Evolutionary conservation across 1,140 invertebrate genomes (phyloP), one percentile per base, ranked within the genome.

Genomic region (Lanistes nyassanus): DNA sequence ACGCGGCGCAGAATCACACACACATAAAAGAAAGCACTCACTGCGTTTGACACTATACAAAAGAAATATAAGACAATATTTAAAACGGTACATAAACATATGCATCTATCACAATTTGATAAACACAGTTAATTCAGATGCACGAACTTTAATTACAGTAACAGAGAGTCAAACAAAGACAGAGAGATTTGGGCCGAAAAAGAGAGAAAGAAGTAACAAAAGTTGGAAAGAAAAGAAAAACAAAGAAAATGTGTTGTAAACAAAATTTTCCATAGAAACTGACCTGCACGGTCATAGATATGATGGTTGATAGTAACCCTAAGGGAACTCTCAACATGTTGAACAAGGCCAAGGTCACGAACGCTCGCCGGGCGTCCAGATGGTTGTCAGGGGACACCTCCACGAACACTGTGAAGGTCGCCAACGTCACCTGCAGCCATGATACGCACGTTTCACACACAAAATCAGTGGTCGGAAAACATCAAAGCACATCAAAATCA

Each of bases 261-360:
- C n/a, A 60, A 9, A 34, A 60, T 1, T 29, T 23, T 29, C n/a
- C 11, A 23, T 19, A 60, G 58, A 1, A 1, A 34, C 36, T 6
- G 42, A 79, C 77, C 77, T 79, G 77, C 0, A 73, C 74, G 56
- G 58, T 76, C 74, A 79, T 76, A n/a, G 74, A 67, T 9, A 79
- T 79, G 68, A 79, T 79, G n/a, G 74, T 74, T 16, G 74, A 91
- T 55, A 92, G 79, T 31, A 92, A 86, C 39, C 82, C 83, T 69
- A 93, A 91, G 82, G 97, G 96, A 89, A 97, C 97, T 87, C 96
- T 93, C 80, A 99, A 93, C 83, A 98, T 96, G 91, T 98, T 98
- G 92, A 99, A 98, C 84, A 99, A 93, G 88, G 97, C 95, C 80
- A 99, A 91, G 80, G 97, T 95, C 79, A 98, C 97, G 91, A 99